Evolutionary conservation across 2,888 invertebrate species (phyloP).

Genomic region (Rutpela maculata): DNA sequence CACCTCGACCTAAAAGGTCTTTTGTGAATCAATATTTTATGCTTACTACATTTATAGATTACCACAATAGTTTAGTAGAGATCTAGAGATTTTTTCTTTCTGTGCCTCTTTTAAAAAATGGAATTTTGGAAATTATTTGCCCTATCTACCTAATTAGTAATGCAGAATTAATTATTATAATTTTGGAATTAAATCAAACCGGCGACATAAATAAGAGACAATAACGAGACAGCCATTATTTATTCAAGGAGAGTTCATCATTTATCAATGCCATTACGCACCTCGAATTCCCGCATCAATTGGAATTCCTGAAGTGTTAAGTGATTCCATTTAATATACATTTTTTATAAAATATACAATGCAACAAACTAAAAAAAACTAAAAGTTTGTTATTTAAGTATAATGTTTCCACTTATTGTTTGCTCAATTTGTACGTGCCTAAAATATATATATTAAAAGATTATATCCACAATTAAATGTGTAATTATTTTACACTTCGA

Average conservation of each 20-base stretch:
- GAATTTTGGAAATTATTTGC: too few species aligned
- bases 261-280: not conserved
- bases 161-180: not conserved
- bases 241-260: not conserved
- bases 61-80: too few species aligned
- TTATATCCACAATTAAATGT: slow-evolving; percentile 16
- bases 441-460: not conserved
- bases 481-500: slow-evolving; percentile 21
- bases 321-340: not conserved
- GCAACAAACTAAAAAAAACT: not conserved
- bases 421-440: not conserved
- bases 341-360: not conserved
- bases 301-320: not conserved
- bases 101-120: too few species aligned
- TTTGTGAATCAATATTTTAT: too few species aligned
- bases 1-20: too few species aligned
- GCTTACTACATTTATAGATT: too few species aligned
- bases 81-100: too few species aligned
- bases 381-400: not conserved
- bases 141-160: too few species aligned
- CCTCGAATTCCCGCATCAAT: not conserved
- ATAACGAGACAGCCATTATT: not conserved
- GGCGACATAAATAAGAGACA: not conserved
- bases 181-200: not conserved
- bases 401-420: not conserved